Percentiles rank a stretch among this genome's conserved stretches.
phyloP scores from a whole-genome alignment of 2,797 vertebrate species.

The Urophycis tenuis region DNA sequence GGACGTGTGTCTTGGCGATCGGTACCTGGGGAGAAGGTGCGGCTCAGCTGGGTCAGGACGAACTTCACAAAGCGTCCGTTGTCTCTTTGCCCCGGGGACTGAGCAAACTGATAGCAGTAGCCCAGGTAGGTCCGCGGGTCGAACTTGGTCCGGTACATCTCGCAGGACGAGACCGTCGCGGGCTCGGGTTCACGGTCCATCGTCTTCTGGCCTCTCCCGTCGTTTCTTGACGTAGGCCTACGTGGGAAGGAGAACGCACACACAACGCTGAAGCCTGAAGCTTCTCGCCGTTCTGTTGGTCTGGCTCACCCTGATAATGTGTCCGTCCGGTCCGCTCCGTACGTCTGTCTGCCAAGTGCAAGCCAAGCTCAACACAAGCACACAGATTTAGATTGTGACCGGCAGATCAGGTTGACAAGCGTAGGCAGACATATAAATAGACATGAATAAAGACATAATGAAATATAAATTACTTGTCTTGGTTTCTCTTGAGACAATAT shows the following conservation, averaged over 20 bases:
- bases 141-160: slow-evolving; percentile 27
- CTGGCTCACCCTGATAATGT: no score
- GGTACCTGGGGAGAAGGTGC: slow-evolving; percentile 28
- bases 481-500: no score
- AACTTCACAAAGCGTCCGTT: slow-evolving; percentile 23
- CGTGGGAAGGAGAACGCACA: background rate
- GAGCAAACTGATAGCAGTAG: slow-evolving; percentile 18
- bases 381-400: no score
- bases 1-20: background rate
- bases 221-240: background rate
- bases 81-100: slow-evolving; percentile 16
- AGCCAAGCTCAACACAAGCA: background rate
- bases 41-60: slow-evolving; percentile 20
- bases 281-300: background rate
- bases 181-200: slow-evolving; percentile 1
- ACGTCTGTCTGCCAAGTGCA: background rate
- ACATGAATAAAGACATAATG: no score
- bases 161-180: background rate
- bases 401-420: no score
- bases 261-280: background rate
- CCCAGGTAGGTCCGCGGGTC: slow-evolving; percentile 25
- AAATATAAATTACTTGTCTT: no score
- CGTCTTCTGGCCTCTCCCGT: background rate
- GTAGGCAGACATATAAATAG: no score
- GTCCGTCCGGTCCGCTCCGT: background rate